phyloP scores from a whole-genome alignment of 2,888 invertebrate species.

The Prionchulus punctatus region DNA sequence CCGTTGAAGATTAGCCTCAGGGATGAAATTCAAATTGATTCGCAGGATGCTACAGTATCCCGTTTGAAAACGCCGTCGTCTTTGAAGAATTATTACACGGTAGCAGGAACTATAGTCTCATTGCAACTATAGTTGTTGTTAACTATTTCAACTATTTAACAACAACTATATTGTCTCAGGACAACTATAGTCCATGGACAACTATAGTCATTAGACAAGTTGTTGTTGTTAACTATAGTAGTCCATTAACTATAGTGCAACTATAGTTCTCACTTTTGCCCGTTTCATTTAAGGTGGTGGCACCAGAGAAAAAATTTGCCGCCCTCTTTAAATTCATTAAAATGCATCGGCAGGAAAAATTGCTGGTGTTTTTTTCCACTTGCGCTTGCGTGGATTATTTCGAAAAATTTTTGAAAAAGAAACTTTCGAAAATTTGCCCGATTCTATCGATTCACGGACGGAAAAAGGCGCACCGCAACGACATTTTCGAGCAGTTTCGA shows the following conservation, averaged over 20 bases:
- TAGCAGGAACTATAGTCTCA: constrained; percentile 36
- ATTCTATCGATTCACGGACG: constrained; percentile 79
- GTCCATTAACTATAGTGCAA: too few relatives aligned
- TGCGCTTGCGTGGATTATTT: constrained; percentile 94
- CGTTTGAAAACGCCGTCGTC: constrained; percentile 36
- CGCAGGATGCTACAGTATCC: neutral
- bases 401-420: constrained; percentile 31
- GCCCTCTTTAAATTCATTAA: constrained; percentile 62
- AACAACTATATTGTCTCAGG: too few relatives aligned
- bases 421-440: neutral
- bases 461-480: constrained; percentile 71
- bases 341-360: constrained; percentile 42
- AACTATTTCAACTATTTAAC: neutral
- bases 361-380: constrained; percentile 60
- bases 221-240: too few relatives aligned
- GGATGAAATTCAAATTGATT: constrained; percentile 11
- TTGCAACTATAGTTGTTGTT: too few relatives aligned
- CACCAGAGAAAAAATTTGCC: constrained; percentile 60
- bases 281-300: constrained; percentile 42
- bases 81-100: constrained; percentile 54
- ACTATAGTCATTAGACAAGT: too few relatives aligned
- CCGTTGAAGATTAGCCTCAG: constrained; percentile 13
- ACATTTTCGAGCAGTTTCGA: constrained; percentile 51
- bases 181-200: too few relatives aligned
- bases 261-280: too few relatives aligned